Percentiles rank a stretch among this genome's conserved stretches.
phyloP scores from a whole-genome alignment of 2,797 vertebrate species.

The Spheniscus humboldti region DNA sequence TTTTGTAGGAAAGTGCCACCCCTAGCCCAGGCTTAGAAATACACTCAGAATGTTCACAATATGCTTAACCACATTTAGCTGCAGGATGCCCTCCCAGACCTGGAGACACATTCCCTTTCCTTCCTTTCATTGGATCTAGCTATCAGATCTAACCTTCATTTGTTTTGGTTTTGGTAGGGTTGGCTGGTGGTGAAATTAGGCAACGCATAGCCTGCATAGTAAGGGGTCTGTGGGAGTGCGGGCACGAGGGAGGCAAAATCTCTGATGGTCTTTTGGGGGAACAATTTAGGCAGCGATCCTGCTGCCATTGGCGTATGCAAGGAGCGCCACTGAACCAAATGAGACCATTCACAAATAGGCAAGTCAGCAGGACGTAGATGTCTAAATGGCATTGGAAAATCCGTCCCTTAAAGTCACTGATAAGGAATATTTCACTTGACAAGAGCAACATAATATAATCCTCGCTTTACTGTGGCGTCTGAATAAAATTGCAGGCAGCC shows the following conservation, averaged over 20 bases:
- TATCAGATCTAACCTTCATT: background rate
- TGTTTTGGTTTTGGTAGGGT: background rate
- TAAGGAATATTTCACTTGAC: conserved; percentile 23
- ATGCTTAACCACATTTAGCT: background rate
- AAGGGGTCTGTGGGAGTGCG: rapidly evolving
- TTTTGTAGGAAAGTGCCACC: background rate
- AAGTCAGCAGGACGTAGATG: background rate
- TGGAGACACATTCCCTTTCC: background rate
- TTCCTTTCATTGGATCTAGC: background rate
- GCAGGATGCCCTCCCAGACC: background rate
- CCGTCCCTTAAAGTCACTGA: background rate
- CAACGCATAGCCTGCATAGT: rapidly evolving
- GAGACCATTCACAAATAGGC: background rate
- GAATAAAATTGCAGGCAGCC: background rate
- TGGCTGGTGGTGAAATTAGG: background rate
- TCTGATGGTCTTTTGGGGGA: background rate
- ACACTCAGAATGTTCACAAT: background rate
- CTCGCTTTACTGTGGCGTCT: background rate
- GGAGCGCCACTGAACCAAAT: background rate
- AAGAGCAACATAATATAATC: background rate
- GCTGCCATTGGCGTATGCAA: background rate
- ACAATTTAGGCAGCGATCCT: background rate
- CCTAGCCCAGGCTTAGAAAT: background rate
- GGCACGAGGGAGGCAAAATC: background rate
- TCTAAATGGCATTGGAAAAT: background rate